Evolutionary conservation across 1,140 invertebrate genomes (phyloP).

Genomic region (Heterodera schachtii): DNA sequence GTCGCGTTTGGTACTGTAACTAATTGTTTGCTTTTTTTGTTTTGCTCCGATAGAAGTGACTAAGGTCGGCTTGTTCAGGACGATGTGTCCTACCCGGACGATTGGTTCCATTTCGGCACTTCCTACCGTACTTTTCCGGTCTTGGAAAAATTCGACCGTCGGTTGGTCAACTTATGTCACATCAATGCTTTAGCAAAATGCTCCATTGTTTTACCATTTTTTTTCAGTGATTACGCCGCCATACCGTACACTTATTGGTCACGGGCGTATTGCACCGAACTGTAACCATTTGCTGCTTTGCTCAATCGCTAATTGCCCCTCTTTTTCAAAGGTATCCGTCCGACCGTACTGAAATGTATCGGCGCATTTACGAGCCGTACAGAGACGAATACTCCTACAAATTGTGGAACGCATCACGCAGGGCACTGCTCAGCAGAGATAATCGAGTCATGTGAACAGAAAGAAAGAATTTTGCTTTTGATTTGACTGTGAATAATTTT

Average conservation of each 20-base stretch:
- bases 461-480: neutral
- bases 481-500: neutral
- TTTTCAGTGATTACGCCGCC: constrained; percentile 14
- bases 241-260: constrained; percentile 29
- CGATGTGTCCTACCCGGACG: constrained; percentile 12
- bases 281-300: neutral
- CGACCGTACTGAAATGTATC: constrained; percentile 20
- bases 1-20: constrained; percentile 5
- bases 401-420: constrained; percentile 19
- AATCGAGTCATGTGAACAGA: neutral
- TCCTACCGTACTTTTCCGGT: constrained; percentile 11
- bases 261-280: constrained; percentile 10
- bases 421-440: constrained; percentile 13
- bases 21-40: too few species aligned
- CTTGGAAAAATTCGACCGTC: constrained; percentile 10
- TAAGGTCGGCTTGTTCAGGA: neutral
- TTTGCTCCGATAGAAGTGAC: too few species aligned
- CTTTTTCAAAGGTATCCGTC: constrained; percentile 14
- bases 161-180: neutral
- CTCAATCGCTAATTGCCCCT: neutral
- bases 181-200: neutral
- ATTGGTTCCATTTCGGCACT: constrained; percentile 17
- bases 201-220: neutral
- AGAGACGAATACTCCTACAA: constrained; percentile 21
- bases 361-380: constrained; percentile 19